Evolutionary conservation across 2,113 vertebrate genomes (phyloP).

Genomic region (Centropus unirufus): DNA sequence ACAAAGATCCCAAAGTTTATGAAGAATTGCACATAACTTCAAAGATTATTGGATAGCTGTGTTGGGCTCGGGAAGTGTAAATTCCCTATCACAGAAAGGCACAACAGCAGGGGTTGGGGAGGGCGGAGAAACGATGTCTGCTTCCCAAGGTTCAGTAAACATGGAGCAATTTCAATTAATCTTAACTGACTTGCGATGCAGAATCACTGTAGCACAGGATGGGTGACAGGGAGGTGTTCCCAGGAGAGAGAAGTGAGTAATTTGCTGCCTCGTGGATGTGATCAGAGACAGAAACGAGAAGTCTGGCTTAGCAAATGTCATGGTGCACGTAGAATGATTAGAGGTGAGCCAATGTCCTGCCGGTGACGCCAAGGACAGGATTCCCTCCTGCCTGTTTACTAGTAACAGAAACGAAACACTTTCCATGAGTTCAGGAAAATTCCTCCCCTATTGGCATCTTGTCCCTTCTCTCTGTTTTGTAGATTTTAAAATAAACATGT

Average conservation of each 20-base stretch:
- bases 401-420: background rate
- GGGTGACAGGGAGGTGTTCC: conserved; percentile 13
- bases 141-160: background rate
- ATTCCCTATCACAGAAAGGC: background rate
- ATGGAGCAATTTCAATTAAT: conserved; percentile 42
- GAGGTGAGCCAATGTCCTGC: conserved; percentile 16
- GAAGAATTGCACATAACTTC: background rate
- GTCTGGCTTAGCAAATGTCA: conserved; percentile 62
- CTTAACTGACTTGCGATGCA: conserved; percentile 9
- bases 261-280: background rate
- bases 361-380: background rate
- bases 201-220: background rate
- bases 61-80: background rate
- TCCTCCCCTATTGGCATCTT: background rate
- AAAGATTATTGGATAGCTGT: background rate
- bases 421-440: background rate
- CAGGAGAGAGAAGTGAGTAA: conserved; percentile 1
- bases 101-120: too few species aligned
- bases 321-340: conserved; percentile 35
- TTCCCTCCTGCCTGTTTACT: conserved; percentile 23
- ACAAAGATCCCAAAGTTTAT: background rate
- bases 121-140: background rate
- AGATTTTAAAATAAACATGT: background rate
- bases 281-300: conserved; percentile 2
- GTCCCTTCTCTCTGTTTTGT: background rate